Conservation (phyloP, 2,797 vertebrate genomes). For the Parauchenoglanis punctatus region DNA sequence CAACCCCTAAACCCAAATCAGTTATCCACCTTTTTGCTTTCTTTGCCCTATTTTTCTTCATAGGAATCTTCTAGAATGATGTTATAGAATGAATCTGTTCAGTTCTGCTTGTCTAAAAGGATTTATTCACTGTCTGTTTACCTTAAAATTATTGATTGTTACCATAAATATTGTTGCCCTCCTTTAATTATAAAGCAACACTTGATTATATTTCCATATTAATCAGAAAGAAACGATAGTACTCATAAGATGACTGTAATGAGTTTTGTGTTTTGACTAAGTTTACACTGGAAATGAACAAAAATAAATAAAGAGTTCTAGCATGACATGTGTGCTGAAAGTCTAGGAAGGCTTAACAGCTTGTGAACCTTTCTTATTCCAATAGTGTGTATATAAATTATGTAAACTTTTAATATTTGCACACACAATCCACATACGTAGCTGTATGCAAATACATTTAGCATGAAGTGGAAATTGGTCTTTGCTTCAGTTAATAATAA, state of each 20-base stretch:
- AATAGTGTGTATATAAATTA: background rate
- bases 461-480: background rate
- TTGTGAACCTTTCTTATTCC: background rate
- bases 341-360: background rate
- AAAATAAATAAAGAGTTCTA: slow-evolving; percentile 39
- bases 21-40: slow-evolving; percentile 1
- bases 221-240: slow-evolving; percentile 7
- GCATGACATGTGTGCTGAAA: slow-evolving; percentile 7
- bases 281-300: slow-evolving; percentile 36
- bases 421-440: background rate
- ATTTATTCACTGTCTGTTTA: background rate
- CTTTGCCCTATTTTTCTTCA: background rate
- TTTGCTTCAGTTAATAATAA: background rate
- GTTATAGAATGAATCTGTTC: background rate
- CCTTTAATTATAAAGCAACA: background rate
- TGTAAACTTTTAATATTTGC: background rate
- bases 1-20: slow-evolving; percentile 22
- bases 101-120: background rate
- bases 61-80: background rate
- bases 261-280: slow-evolving; percentile 8
- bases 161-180: background rate
- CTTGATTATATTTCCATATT: slow-evolving; percentile 5
- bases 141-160: background rate
- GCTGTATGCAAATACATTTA: background rate
- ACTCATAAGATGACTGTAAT: background rate